Conservation (phyloP, 92 coral and sea anemone genomes). For the Siderastrea radians region DNA sequence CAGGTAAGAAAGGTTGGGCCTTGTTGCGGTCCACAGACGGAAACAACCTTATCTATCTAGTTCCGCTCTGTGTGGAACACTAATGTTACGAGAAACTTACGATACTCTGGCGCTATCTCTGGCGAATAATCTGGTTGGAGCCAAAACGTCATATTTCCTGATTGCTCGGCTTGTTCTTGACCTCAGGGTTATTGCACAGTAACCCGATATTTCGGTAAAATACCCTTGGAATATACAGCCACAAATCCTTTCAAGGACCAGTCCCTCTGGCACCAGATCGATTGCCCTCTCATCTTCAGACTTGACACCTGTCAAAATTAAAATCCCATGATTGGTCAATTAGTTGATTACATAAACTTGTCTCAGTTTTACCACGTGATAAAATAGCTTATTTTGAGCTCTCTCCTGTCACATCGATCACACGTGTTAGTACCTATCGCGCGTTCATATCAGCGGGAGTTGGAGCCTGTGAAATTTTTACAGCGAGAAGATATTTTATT, state of each 20-base stretch:
- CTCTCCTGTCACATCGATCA: slow-evolving; percentile 48
- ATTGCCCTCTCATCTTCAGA: slow-evolving; percentile 42
- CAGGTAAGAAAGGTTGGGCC: slow-evolving; percentile 4
- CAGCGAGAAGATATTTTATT: slow-evolving; percentile 31
- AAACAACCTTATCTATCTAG: slow-evolving; percentile 37
- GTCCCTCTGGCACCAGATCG: slow-evolving; percentile 86
- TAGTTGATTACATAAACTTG: slow-evolving; percentile 35
- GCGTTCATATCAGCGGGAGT: slow-evolving; percentile 61
- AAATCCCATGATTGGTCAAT: slow-evolving; percentile 68
- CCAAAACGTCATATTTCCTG: slow-evolving; percentile 53
- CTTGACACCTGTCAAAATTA: slow-evolving; percentile 82
- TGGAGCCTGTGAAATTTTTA: slow-evolving; percentile 23
- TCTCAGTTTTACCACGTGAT: slow-evolving; percentile 61
- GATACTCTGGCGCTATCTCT: slow-evolving; percentile 29
- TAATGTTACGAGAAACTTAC: slow-evolving; percentile 9
- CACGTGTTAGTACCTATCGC: slow-evolving; percentile 58
- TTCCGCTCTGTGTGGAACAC: slow-evolving; percentile 38
- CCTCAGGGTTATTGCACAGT: slow-evolving; percentile 37
- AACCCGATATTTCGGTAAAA: slow-evolving; percentile 77
- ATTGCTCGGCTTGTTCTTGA: slow-evolving; percentile 28
- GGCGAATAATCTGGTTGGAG: slow-evolving; percentile 43
- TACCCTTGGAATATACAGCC: slow-evolving; percentile 64
- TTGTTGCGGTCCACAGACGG: slow-evolving; percentile 30
- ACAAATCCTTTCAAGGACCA: slow-evolving; percentile 64
- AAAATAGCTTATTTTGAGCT: slow-evolving; percentile 36